A percentile compares a stretch with the other conserved stretches of the same genome.
phyloP scores from a whole-genome alignment of 2,797 vertebrate genomes.

The Mergus octosetaceus region DNA sequence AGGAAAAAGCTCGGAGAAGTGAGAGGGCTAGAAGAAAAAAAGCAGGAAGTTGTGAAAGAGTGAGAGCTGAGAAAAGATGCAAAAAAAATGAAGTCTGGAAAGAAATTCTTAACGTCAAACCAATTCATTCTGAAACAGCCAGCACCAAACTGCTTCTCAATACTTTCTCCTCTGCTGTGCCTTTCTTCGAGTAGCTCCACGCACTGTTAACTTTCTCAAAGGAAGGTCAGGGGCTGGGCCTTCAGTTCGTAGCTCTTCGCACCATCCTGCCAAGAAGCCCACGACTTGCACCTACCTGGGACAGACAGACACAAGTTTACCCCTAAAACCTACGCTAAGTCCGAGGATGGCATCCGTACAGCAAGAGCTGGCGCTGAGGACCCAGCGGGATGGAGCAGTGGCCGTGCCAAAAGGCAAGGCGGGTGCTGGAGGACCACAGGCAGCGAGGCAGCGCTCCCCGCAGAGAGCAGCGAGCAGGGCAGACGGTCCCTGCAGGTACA shows the following conservation, averaged over 20 bases:
- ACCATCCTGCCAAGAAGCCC: neutral
- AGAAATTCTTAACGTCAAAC: neutral
- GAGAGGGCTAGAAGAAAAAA: neutral
- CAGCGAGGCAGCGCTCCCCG: neutral
- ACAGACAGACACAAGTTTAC: neutral
- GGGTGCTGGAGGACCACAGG: neutral
- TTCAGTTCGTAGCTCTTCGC: neutral
- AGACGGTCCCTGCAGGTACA: neutral
- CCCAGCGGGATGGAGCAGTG: neutral
- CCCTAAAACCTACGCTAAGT: neutral
- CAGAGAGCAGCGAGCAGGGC: neutral
- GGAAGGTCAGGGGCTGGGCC: neutral
- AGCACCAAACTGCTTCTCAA: neutral
- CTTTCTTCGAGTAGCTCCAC: neutral
- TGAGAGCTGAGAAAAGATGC: neutral
- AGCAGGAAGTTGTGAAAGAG: neutral
- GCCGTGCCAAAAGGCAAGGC: neutral
- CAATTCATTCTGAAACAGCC: neutral
- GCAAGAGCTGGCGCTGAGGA: neutral
- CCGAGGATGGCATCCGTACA: neutral
- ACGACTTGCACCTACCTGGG: neutral
- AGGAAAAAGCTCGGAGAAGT: neutral
- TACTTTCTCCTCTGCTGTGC: neutral
- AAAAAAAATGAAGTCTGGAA: neutral
- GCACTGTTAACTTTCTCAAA: neutral